Base-by-base conservation (phyloP, 2,888 invertebrate species). In the Rhynchonema sp. region DNA sequence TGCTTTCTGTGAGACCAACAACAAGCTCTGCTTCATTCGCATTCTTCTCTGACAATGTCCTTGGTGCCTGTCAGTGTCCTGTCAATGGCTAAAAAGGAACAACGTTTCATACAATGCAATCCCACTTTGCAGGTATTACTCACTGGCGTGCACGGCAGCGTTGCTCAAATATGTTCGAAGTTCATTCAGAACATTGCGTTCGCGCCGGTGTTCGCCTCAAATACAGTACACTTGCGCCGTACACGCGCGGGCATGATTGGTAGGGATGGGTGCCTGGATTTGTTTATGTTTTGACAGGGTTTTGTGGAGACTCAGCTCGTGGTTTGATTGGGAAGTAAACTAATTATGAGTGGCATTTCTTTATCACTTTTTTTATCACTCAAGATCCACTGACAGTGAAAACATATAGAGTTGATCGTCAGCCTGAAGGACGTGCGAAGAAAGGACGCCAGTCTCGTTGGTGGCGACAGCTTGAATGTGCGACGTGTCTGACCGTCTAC, bases 121-220 rank as follows among this genome's bases (percentile, higher is more conserved):
- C n/a, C n/a, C n/a, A n/a, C n/a, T n/a, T 59, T 67, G 49, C 71
- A 89, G 87, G 70, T 87, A 86, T 73, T 89, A 89, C 71, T 85
- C 87, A 22, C 73, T 91, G 59, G 82, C 89, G 17, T 83, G 90
- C 1, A 82, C 83, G n/a, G 82, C 86, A 23, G 90, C 88, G 2
- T 78, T 91, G 1, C 71, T 91, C 2, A 85, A 84, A 69, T 90
- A 89, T 73, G 80, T 87, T 1, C n/a, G n/a, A 87, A 90, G 74
- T 82, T 82, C 66, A 82, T 83, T 60, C 83, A 86, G 67, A 83
- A 83, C 64, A 78, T 85, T 25, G 78, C 82, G 25, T 88, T 85
- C 73, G 81, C 83, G 0, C 80, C 82, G 58, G 81, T 82, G 67
- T 84, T 88, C 0, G 74, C 92, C 62, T n/a, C 84, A 83, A 74